A percentile compares a stretch with the other conserved stretches of the same genome.
These are phyloP conservation scores for Enhydra lutris DNA, from an alignment of 2,113 vertebrate species.

Conservation along the genomic window DNA sequence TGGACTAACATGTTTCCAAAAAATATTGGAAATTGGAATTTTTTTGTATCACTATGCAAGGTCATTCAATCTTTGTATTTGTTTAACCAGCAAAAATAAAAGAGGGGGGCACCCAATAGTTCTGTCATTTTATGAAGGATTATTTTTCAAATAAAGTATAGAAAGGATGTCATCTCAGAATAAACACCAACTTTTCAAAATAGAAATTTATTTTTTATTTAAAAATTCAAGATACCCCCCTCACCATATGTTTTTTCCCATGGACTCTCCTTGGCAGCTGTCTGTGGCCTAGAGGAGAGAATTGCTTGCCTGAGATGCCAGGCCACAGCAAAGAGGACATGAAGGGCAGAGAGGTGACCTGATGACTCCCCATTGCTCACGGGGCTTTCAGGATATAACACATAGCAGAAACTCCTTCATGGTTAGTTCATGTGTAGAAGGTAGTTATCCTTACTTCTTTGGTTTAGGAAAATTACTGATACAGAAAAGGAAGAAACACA, in stretches of 20 bases:
- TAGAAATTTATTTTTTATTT: background rate
- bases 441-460: background rate
- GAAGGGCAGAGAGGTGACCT: background rate
- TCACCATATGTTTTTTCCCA: background rate
- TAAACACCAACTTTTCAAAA: background rate
- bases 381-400: background rate
- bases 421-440: background rate
- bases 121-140: background rate
- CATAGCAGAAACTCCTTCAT: background rate
- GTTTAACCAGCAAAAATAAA: background rate
- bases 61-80: background rate
- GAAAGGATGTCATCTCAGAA: background rate
- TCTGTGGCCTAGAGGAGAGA: background rate
- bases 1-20: background rate
- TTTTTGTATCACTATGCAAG: background rate
- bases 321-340: accelerated
- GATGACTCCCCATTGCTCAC: background rate
- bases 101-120: background rate
- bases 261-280: background rate
- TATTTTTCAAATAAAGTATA: background rate
- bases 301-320: background rate
- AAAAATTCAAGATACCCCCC: background rate
- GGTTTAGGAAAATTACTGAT: background rate
- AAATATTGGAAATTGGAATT: background rate
- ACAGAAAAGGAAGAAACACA: background rate